Evolutionary conservation across 2,888 invertebrate species (phyloP), one percentile per base, ranked within the genome.

Genomic region (Andrena marginata): DNA sequence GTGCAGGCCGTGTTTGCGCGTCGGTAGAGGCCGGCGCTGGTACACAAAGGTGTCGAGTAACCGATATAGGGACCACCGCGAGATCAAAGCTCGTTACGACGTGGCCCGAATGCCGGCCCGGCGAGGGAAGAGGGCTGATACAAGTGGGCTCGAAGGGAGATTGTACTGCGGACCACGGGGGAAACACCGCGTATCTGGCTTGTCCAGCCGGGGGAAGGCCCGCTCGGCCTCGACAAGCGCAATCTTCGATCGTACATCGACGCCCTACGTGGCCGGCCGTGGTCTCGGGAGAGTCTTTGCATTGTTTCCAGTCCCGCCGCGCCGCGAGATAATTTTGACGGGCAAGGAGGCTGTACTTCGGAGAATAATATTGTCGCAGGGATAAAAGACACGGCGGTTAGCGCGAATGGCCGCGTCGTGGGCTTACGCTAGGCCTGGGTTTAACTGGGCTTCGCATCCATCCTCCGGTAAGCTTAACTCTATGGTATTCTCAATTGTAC

Each of bases 21-120:
- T 77, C 69, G 80, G 63, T 80, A 75, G 84, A 73, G 60, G 75
- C 75, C 67, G 76, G 65, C 67, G 76, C 84, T 75, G 85, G 86
- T 89, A 87, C 88, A 88, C 89, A 91, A 89, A 89, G 90, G 90
- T 88, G 89, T 90, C 89, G 86, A 87, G 90, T 88, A 85, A 89
- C 89, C 88, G 90, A 90, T 90, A 42, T 42, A 91, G 88, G 23
- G 85, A 85, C 84, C 81, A 85, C 72, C 82, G 85, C 86, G 85
- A 88, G 88, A 90, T 91, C 90, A 91, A 90, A 91, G 89, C 91
- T 90, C 86, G 89, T 90, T 90, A 87, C 86, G 85, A 83, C 74
- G 80, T 54, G 59, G 71, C 67, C 69, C 74, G 65, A 73, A 84
- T 71, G 77, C 65, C 54, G 56, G 70, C 48, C 33, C 65, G 49